Evolutionary conservation across 2,888 invertebrate genomes (phyloP).

Genomic region (Exephanes ischioxanthus): DNA sequence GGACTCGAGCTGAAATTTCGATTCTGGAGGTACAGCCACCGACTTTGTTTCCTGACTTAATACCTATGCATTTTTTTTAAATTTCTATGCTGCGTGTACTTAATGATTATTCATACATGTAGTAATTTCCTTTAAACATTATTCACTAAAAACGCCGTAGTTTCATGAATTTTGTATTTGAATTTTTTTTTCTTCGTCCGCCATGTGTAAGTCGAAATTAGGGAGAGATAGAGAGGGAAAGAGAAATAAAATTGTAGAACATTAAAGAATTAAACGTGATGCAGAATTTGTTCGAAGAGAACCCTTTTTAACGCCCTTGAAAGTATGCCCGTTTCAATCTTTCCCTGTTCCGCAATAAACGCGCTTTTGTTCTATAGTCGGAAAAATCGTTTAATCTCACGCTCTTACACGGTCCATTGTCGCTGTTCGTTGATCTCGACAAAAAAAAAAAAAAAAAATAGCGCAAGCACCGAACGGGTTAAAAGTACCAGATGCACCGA

Average conservation of each 20-base stretch:
- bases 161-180: constrained; percentile 65
- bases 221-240: constrained; percentile 55
- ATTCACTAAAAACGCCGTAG: constrained; percentile 83
- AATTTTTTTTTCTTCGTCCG: constrained; percentile 74
- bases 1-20: constrained; percentile 73
- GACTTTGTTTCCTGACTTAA: constrained; percentile 73
- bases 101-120: constrained; percentile 84
- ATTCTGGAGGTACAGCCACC: constrained; percentile 80
- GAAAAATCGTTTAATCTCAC: constrained; percentile 29
- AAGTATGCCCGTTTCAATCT: constrained; percentile 29
- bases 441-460: constrained; percentile 54
- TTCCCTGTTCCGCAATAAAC: constrained; percentile 27
- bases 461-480: constrained; percentile 65
- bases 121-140: constrained; percentile 83
- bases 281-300: constrained; percentile 36
- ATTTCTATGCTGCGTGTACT: constrained; percentile 83
- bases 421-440: constrained; percentile 26
- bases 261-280: constrained; percentile 59
- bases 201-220: constrained; percentile 73
- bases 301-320: constrained; percentile 28
- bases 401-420: not conserved
- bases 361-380: constrained; percentile 18
- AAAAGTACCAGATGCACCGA: constrained; percentile 61
- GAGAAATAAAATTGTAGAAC: constrained; percentile 56
- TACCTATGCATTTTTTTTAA: constrained; percentile 72